Percentiles rank a stretch among this genome's conserved stretches.
Conservation (phyloP, 2,797 vertebrate genomes). For the Sebastes steindachneri region DNA sequence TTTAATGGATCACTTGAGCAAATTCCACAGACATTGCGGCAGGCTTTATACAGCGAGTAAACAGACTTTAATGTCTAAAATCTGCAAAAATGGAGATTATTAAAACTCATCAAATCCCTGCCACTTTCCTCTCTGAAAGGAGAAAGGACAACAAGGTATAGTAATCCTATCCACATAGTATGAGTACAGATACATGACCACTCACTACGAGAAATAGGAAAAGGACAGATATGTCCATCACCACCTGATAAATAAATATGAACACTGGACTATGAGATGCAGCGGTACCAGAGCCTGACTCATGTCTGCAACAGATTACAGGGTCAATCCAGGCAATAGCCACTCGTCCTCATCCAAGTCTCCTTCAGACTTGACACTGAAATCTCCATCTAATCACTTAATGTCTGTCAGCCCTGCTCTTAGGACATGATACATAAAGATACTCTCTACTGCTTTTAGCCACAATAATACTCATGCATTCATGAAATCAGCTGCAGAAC, state of each 20-base stretch:
- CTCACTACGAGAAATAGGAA: background rate
- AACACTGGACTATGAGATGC: background rate
- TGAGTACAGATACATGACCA: background rate
- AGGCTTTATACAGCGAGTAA: background rate
- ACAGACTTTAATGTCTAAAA: background rate
- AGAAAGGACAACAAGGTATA: background rate
- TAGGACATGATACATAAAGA: background rate
- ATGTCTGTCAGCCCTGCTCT: background rate
- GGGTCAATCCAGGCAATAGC: background rate
- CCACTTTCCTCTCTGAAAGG: background rate
- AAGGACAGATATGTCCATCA: background rate
- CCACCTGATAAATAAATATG: background rate
- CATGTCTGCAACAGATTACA: background rate
- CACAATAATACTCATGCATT: background rate
- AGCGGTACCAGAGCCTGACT: background rate
- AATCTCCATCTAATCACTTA: background rate
- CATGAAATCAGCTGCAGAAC: background rate
- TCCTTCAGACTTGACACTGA: slow-evolving; percentile 4
- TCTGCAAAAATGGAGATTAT: background rate
- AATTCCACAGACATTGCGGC: background rate
- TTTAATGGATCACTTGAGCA: too few relatives aligned
- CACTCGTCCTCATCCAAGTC: background rate
- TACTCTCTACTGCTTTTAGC: background rate
- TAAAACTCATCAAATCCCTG: background rate
- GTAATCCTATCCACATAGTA: background rate